Evolutionary conservation across 2,113 vertebrate genomes (phyloP), one percentile per base, ranked within the genome.

Genomic region (Petaurus breviceps): DNA sequence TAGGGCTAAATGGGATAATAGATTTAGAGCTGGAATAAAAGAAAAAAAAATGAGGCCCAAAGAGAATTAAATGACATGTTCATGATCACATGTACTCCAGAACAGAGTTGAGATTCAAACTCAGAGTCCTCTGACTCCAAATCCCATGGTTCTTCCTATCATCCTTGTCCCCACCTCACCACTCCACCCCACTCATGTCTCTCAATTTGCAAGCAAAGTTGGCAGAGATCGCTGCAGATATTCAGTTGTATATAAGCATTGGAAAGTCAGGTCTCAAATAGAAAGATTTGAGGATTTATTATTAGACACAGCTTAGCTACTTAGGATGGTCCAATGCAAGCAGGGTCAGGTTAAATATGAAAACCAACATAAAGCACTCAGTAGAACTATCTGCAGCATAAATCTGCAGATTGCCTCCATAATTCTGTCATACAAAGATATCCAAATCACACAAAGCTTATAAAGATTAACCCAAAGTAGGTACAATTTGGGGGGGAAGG

Each of bases 301-400:
- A 89, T 51, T 90, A 90, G 47, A 90, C 3, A 43, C 26, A 28
- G 19, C 47, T 31, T 90, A 90, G 90, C 2, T 31, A 50, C 28
- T 90, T 26, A 90, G 46, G 68, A 43, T 22, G 16, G n/a, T 31
- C 12, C 3, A 9, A 46, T 43, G 49, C 31, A 19, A 61, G 77
- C 51, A 57, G 31, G 25, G 28, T 68, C 84, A 9, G 26, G 93
- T 95, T 95, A 93, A 95, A 68, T 91, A 52, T 96, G 53, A 95
- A 94, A 94, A 3, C 91, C 49, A 53, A 43, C 51, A 92, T 28
- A 89, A 94, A 28, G 25, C 22, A 10, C 94, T 89, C n/a, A 90
- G 47, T 55, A 19, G 51, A 93, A 43, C 43, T 94, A 50, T 49
- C 84, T 89, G 26, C 24, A 90, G 26, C 25, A 55, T 96, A 90